Percentiles rank a stretch among this genome's conserved stretches.
Conservation (phyloP, 1,140 invertebrate genomes). For the Ceratina calcarata region DNA sequence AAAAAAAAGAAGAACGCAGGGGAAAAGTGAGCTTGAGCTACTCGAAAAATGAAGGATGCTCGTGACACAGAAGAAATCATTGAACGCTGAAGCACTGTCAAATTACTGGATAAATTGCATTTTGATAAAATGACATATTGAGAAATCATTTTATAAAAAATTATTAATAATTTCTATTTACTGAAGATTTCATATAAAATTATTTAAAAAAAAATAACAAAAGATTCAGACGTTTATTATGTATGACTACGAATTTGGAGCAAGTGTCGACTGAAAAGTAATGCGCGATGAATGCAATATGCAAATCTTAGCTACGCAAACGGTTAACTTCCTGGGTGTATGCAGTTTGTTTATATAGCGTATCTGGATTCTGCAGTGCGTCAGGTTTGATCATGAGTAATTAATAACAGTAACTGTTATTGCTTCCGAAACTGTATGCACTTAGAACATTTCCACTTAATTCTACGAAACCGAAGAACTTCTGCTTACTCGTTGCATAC, state of each 20-base stretch:
- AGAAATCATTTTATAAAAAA: no score
- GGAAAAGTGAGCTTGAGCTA: not conserved
- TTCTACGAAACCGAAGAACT: not conserved
- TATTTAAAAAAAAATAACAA: no score
- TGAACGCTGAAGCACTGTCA: no score
- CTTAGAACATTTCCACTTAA: not conserved
- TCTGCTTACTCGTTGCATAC: no score
- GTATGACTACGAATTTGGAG: not conserved
- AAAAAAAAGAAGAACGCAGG: not conserved
- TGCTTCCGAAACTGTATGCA: not conserved
- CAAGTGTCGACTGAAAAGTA: not conserved
- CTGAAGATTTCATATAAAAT: no score
- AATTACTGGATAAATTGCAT: no score
- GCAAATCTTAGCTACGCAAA: conserved; percentile 16
- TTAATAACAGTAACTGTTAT: conserved; percentile 40
- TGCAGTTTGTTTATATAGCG: conserved; percentile 44
- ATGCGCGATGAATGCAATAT: not conserved
- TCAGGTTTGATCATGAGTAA: conserved; percentile 45
- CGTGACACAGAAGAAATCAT: not conserved
- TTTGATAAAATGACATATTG: not conserved
- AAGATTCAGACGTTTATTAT: no score
- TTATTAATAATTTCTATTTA: no score
- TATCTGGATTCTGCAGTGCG: conserved; percentile 34
- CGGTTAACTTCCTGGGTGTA: conserved; percentile 2
- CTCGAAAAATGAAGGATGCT: not conserved